Conservation (phyloP, 1,140 invertebrate species). For the Nasonia giraulti region DNA sequence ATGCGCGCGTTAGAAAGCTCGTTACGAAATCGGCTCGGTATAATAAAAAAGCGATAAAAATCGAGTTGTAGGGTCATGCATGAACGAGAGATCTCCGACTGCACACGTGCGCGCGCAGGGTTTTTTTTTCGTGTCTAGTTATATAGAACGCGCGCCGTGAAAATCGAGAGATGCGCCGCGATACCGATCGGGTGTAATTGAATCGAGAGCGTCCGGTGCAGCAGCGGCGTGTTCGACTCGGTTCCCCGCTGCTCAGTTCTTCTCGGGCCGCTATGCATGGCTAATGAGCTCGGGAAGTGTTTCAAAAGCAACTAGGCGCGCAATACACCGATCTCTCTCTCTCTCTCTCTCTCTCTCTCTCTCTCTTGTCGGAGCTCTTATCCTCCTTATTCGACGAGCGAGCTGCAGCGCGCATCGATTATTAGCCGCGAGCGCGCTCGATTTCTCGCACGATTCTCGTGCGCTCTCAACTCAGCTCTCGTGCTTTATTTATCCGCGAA, state of each 20-base stretch:
- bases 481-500: background rate
- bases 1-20: background rate
- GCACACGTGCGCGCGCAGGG: background rate
- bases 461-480: background rate
- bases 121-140: background rate
- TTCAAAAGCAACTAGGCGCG: constrained; percentile 37
- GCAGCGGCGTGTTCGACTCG: background rate
- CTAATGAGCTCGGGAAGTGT: constrained; percentile 48
- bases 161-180: constrained; percentile 26
- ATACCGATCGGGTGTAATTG: constrained; percentile 44
- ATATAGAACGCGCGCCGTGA: background rate
- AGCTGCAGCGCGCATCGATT: background rate
- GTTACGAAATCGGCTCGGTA: background rate
- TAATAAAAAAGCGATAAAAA: too few species aligned
- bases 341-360: background rate
- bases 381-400: background rate
- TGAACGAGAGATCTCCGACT: background rate
- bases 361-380: constrained; percentile 1
- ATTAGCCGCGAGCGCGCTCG: background rate
- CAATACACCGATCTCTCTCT: constrained; percentile 23
- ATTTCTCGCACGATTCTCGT: background rate
- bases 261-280: constrained; percentile 20
- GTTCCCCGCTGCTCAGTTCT: background rate
- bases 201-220: constrained; percentile 23
- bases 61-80: background rate